Evolutionary conservation across 2,113 vertebrate genomes (phyloP), one percentile per base, ranked within the genome.

Genomic region (Psettodes erumei): DNA sequence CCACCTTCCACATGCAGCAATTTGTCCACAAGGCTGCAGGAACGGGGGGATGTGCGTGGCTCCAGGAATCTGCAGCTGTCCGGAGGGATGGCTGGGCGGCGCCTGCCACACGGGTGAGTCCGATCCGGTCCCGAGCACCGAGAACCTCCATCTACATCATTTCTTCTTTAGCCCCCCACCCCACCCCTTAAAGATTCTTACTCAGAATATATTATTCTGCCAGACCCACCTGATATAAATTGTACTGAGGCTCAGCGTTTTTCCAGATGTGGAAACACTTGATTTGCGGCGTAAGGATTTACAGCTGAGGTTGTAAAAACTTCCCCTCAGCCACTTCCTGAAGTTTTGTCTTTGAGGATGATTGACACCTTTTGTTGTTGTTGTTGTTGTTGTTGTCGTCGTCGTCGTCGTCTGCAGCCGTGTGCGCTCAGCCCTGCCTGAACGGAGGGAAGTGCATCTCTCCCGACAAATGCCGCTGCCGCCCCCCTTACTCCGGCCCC

Each of bases 1-100:
- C n/a, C n/a, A n/a, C n/a, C n/a, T n/a, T 58, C 58, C 71, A n/a
- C 0, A 0, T 32, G 23, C 86, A 97, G 95, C 96, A 8, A 93
- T 94, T 75, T 97, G 95, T 91, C 94, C 95, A 19, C 95, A 96
- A 72, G 95, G 95, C 77, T 96, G 95, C 43, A 88, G 79, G 42
- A 96, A 96, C 67, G 95, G 94, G 16, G 95, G 95, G 8, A 73
- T 90, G 83, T 96, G 94, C 64, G 90, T 96, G 88, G 94, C 94
- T 77, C 96, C 95, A 72, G 96, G 95, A 91, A 95, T 96, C 93
- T 96, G 96, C 88, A 96, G 94, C 94, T 96, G 96, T 90, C 91
- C 81, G 5, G 94, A 94, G 43, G 95, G 95, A 71, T 96, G 95
- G 95, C 77, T 96, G 0, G 95, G 95, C 13, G 95, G 94, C 9